phyloP scores from a whole-genome alignment of 2,113 vertebrate species.

The Solea senegalensis region DNA sequence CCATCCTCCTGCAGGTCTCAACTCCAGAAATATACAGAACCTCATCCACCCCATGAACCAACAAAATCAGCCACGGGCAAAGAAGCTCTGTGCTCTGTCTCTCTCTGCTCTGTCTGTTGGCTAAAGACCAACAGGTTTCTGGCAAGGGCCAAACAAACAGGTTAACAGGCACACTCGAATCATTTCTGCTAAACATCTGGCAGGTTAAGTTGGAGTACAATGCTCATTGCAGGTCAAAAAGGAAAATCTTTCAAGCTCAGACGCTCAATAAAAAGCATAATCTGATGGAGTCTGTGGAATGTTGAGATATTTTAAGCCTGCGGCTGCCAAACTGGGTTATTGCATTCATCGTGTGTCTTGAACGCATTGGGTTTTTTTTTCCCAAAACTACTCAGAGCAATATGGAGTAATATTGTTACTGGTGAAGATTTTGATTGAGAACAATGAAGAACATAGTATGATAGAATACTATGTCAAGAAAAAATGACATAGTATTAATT shows the following conservation, averaged over 20 bases:
- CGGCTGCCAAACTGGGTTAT: conserved; percentile 44
- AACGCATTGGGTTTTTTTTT: too few relatives aligned
- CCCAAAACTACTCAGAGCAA: too few relatives aligned
- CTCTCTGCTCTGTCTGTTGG: conserved; percentile 33
- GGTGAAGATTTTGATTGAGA: too few relatives aligned
- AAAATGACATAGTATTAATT: conserved; percentile 3
- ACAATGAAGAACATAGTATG: too few relatives aligned
- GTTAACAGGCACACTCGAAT: conserved; percentile 42
- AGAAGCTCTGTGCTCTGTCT: conserved; percentile 18
- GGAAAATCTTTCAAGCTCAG: conserved; percentile 31
- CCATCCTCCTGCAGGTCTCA: conserved; percentile 2
- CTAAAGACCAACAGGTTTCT: conserved; percentile 51
- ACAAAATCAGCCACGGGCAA: conserved; percentile 25
- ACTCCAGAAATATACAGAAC: conserved; percentile 6
- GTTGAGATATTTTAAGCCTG: conserved; percentile 27
- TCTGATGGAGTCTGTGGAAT: conserved; percentile 43
- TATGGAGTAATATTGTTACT: too few relatives aligned
- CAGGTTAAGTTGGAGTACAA: conserved; percentile 35
- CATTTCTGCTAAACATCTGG: conserved; percentile 37
- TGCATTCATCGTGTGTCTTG: conserved; percentile 26
- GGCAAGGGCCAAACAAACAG: conserved; percentile 52
- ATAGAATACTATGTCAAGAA: neutral
- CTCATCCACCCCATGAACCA: conserved; percentile 26
- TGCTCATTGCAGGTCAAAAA: conserved; percentile 53
- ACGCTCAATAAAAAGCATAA: conserved; percentile 55